Base-by-base conservation (phyloP, 2,797 vertebrate genomes). In the Bucorvus abyssinicus region DNA sequence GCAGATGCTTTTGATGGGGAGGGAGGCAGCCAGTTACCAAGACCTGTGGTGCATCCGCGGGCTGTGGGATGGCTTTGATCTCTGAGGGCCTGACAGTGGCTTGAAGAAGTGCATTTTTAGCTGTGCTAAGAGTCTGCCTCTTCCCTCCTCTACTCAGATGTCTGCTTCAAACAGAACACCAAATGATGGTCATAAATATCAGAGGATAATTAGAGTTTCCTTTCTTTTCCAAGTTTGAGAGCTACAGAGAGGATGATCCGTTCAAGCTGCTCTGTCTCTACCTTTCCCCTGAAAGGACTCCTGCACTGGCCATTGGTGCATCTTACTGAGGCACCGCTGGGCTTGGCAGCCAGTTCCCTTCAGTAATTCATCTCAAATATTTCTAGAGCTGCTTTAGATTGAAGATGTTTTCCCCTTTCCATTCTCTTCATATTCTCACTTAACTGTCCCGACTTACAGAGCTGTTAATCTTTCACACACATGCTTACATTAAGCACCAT, bases 401-500 rank as follows among this genome's bases (percentile, higher is more conserved):
- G 94, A 95, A 95, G 92, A 80, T 95, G 92, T 96, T 96, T 96
- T 86, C 89, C 90, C 83, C 82, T 88, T 94, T 45, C 76, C 93
- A 95, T 97, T 93, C 94, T 95, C 94, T 96, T 95, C 92, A 95
- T 96, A 59, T 91, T 95, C 95, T 95, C 96, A 94, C 94, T 96
- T 96, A 96, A 87, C 94, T 87, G 87, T 94, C 94, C 45, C 6
- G 7, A 56, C 94, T 97, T 92, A 56, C 70, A 94, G 45, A 95
- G 96, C 96, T 97, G 97, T 97, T 97, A 96, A 97, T 97, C 97
- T 97, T 97, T 96, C 96, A 94, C 96, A 97, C 94, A 88, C 95
- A 95, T 93, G 88, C 95, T 96, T 80, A 89, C 79, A 77, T 95
- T 95, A 96, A 97, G 96, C 92, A 92, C 95, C 91, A 97, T 97